phyloP scores from a whole-genome alignment of 2,797 vertebrate species.

The Cynodonichthys magdalenae region DNA sequence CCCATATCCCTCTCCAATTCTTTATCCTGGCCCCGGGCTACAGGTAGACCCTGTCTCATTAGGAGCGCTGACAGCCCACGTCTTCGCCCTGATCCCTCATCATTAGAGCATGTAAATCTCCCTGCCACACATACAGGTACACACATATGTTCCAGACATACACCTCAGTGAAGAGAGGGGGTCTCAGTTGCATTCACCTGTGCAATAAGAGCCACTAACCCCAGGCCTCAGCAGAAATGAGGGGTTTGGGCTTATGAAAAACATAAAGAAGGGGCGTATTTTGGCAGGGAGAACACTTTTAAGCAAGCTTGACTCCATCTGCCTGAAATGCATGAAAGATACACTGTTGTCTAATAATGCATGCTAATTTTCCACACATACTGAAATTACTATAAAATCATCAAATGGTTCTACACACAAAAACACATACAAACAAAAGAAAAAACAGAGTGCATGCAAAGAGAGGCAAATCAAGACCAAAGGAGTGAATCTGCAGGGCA shows the following conservation, averaged over 20 bases:
- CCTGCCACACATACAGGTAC: conserved; percentile 71
- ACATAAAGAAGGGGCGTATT: conserved; percentile 16
- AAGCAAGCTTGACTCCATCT: conserved; percentile 6
- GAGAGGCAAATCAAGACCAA: conserved; percentile 56
- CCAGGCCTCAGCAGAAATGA: conserved; percentile 22
- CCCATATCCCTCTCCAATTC: conserved; percentile 57
- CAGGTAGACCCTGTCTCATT: conserved; percentile 74
- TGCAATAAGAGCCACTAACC: conserved; percentile 59
- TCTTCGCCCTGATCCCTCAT: conserved; percentile 81
- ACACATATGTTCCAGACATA: conserved; percentile 44
- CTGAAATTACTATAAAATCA: conserved; percentile 1
- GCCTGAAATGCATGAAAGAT: conserved; percentile 19
- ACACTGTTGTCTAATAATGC: neutral
- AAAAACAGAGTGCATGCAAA: conserved; percentile 44
- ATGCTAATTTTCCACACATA: neutral
- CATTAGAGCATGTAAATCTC: conserved; percentile 86
- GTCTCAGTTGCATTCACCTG: conserved; percentile 44
- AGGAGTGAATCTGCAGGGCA: conserved; percentile 69
- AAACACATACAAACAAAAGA: conserved; percentile 41
- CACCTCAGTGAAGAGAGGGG: conserved; percentile 21
- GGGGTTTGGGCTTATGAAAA: conserved; percentile 43
- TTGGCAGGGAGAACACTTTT: conserved; percentile 32
- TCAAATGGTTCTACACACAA: conserved; percentile 17
- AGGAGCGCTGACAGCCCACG: conserved; percentile 80
- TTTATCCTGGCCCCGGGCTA: conserved; percentile 67